Evolutionary conservation across 1,140 invertebrate species (phyloP), one percentile per base, ranked within the genome.

Genomic region (Notospermus geniculatus): DNA sequence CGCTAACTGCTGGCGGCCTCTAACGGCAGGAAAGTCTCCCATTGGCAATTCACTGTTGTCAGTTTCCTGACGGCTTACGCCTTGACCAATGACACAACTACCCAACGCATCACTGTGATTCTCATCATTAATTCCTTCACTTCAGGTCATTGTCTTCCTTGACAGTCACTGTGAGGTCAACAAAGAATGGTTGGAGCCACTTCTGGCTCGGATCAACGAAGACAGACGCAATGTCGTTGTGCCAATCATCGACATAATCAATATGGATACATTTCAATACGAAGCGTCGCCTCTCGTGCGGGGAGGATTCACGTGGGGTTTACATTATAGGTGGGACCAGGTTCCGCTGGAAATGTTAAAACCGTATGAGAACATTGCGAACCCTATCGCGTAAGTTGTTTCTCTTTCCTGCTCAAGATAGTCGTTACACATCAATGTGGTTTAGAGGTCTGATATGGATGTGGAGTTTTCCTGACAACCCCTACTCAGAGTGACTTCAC

Each of bases 151-250:
- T 29, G 96, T 96, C n/a, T 98, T 96, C 82, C 85, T 98, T 55
- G 96, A 98, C 82, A 96, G 93, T 52, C 96, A 98, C 81, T 97
- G 94, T 84, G 96, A 98, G 80, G 97, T 95, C 71, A 94, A 94
- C 5, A 87, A 88, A 82, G 92, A 93, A 28, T 98, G 95, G 95
- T 80, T 98, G 65, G 94, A 97, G 74, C 95, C 95, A 0, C 82
- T 98, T n/a, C 82, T 98, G 66, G 91, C 95, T 78, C 84, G 93
- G 63, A 97, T 98, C 66, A 90, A 91, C 0, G 84, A 89, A 17
- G 88, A 95, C 76, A 13, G 80, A 87, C 92, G 80, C 90, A 91
- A 84, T 83, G 90, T 71, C 88, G 94, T 77, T 89, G 90, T 41
- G 86, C 87, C 56, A 87, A 88, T 98, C 17, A 98, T 99, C 66